Evolutionary conservation across 23 tunicate genomes (phyloP).

Genomic region (Ascidia mentula): DNA sequence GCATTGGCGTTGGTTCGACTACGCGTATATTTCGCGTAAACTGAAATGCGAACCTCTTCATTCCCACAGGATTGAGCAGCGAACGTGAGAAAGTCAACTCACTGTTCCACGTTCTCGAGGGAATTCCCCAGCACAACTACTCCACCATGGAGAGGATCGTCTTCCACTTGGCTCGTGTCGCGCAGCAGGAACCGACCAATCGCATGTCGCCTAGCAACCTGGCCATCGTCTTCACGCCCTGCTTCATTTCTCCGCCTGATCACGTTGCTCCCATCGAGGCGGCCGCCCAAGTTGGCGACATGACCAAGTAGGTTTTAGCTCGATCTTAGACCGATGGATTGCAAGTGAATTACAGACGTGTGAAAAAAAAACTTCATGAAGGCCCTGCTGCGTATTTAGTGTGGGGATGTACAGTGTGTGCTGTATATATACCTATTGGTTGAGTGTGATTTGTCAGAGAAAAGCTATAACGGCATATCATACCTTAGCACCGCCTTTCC

Average conservation of each 20-base stretch:
- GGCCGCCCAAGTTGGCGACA: slow-evolving; percentile 42
- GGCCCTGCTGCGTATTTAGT: too few relatives aligned
- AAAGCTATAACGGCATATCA: too few relatives aligned
- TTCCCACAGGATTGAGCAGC: background rate
- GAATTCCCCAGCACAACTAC: slow-evolving; percentile 61
- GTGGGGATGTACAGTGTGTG: too few relatives aligned
- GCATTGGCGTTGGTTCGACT: too few relatives aligned
- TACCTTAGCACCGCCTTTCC: too few relatives aligned
- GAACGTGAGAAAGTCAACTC: slow-evolving; percentile 48
- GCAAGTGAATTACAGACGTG: too few relatives aligned
- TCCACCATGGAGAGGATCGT: slow-evolving; percentile 62
- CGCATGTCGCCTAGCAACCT: slow-evolving; percentile 71
- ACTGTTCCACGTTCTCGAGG: slow-evolving; percentile 48
- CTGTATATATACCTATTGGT: too few relatives aligned
- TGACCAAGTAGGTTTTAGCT: slow-evolving; percentile 38
- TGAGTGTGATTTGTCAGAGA: too few relatives aligned
- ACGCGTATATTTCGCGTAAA: too few relatives aligned
- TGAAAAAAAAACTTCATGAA: too few relatives aligned
- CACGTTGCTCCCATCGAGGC: slow-evolving; percentile 64
- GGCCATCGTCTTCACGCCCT: slow-evolving; percentile 77
- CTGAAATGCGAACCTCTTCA: too few relatives aligned
- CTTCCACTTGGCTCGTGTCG: slow-evolving; percentile 78
- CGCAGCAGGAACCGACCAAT: slow-evolving; percentile 65
- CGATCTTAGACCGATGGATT: too few relatives aligned
- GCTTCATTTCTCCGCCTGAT: slow-evolving; percentile 53